phyloP scores from a whole-genome alignment of 2,113 vertebrate species.

The Onychorhynchus coronatus region DNA sequence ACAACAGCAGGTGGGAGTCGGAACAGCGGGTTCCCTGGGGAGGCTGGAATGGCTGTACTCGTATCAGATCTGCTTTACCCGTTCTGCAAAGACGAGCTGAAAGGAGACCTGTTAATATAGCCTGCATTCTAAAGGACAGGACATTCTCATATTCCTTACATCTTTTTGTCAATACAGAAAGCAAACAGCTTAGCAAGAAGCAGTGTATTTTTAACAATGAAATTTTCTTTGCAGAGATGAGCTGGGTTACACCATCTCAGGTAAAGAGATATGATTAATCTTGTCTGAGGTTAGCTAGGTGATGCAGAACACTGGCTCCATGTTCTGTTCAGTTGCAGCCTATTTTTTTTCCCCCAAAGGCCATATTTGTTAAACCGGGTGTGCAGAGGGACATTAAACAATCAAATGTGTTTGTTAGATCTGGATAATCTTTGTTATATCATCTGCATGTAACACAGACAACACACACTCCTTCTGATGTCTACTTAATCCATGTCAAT shows the following conservation, averaged over 20 bases:
- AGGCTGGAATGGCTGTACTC: neutral
- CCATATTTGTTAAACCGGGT: neutral
- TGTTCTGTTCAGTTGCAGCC: neutral
- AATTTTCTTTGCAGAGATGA: conserved; percentile 30
- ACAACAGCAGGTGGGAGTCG: neutral
- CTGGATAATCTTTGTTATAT: neutral
- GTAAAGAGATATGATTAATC: neutral
- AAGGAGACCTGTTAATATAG: neutral
- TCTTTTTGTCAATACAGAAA: conserved; percentile 42
- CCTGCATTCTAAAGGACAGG: conserved; percentile 43
- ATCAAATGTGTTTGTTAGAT: neutral
- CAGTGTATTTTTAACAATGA: conserved; percentile 13
- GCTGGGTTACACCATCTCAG: neutral
- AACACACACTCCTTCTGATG: neutral
- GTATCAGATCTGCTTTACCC: neutral
- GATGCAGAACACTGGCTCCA: neutral
- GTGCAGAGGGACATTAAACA: neutral
- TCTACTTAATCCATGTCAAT: neutral
- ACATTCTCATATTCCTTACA: conserved; percentile 23
- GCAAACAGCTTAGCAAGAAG: conserved; percentile 31
- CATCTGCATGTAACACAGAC: neutral
- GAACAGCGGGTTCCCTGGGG: neutral
- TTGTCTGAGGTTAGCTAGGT: neutral
- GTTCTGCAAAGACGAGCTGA: conserved; percentile 9
- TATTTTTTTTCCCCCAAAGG: neutral